Base-by-base conservation (phyloP, 2,888 invertebrate species). In the Drosophila mayaguana region DNA sequence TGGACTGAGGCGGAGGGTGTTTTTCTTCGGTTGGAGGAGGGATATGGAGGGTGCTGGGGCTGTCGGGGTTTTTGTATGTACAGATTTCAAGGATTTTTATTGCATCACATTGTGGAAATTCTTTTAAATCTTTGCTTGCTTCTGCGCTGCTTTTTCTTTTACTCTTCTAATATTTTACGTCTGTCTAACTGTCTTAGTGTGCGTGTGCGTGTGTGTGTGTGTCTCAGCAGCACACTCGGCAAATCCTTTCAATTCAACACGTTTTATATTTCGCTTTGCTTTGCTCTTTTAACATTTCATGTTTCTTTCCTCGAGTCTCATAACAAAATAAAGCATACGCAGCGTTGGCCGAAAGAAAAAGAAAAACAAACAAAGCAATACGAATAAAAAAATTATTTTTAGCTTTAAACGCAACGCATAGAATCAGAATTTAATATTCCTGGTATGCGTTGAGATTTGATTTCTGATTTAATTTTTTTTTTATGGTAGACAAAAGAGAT, bases 121-220 rank as follows among this genome's bases (percentile, higher is more conserved):
- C 85, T 89, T 90, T 90, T 90, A 90, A 91, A 91, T 91, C 89
- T 86, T 89, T 80, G 84, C 81, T 88, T 84, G 79, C 82, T 75
- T 77, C 75, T 76, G 88, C 80, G 78, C 75, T 88, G 89, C 88
- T 89, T 88, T 75, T 74, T 83, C 81, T 85, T 66, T 80, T 88
- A 79, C 69, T 85, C 83, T 88, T 89, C 74, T 88, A 89, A 83
- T 75, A 81, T 85, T 75, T 89, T 85, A 89, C 61, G 57, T 66
- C 69, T 74, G 76, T 59, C 59, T 54, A 65, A 51, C 32, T 59
- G 57, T 59, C 28, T 51, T 38, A 34, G 18, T 60, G 48, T 55
- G n/a, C 54, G 25, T 57, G 57, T 46, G 43, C 38, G 11, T 48
- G 14, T 63, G 25, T 54, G 34, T 72, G 57, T 57, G 25, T 51